Percentiles rank a stretch among this genome's conserved stretches.
Evolutionary conservation across 2,888 invertebrate species (phyloP).

Genomic region (Alsophila aescularia): DNA sequence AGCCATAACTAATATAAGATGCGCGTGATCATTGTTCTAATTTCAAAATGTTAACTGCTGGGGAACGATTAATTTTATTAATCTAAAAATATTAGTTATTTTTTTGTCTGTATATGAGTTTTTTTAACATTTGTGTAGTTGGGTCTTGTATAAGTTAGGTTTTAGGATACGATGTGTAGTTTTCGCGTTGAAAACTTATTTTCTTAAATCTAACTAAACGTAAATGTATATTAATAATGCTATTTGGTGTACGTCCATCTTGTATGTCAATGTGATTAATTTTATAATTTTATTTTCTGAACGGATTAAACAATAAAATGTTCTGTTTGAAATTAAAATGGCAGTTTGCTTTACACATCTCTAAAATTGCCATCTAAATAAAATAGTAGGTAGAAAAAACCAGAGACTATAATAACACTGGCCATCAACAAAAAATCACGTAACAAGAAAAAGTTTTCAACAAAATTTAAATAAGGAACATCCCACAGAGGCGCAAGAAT

Average conservation of each 20-base stretch:
- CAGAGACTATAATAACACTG: slow-evolving; percentile 17
- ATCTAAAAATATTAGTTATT: slow-evolving; percentile 69
- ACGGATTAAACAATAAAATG: slow-evolving; percentile 84
- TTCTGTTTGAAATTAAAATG: slow-evolving; percentile 80
- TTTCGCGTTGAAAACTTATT: slow-evolving; percentile 69
- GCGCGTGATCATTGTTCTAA: slow-evolving; percentile 47
- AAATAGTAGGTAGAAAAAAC: neutral
- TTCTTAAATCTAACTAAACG: slow-evolving; percentile 69
- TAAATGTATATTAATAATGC: slow-evolving; percentile 76
- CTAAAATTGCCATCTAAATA: slow-evolving; percentile 21
- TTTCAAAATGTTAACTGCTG: slow-evolving; percentile 53
- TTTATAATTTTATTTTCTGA: slow-evolving; percentile 75
- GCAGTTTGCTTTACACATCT: slow-evolving; percentile 58
- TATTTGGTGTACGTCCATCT: slow-evolving; percentile 83
- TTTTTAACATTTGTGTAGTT: slow-evolving; percentile 76
- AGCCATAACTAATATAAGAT: slow-evolving; percentile 57
- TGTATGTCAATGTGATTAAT: slow-evolving; percentile 83
- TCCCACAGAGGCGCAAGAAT: neutral
- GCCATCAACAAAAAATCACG: slow-evolving; percentile 17
- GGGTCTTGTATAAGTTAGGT: slow-evolving; percentile 76
- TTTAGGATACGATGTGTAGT: slow-evolving; percentile 66
- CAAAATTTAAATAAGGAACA: slow-evolving; percentile 21
- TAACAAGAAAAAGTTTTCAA: slow-evolving; percentile 17
- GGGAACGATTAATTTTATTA: slow-evolving; percentile 62
- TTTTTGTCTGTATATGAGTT: slow-evolving; percentile 83